Percentiles rank a stretch among this genome's conserved stretches.
phyloP scores from a whole-genome alignment of 2,888 invertebrate genomes.

The Ophioninae sp. region DNA sequence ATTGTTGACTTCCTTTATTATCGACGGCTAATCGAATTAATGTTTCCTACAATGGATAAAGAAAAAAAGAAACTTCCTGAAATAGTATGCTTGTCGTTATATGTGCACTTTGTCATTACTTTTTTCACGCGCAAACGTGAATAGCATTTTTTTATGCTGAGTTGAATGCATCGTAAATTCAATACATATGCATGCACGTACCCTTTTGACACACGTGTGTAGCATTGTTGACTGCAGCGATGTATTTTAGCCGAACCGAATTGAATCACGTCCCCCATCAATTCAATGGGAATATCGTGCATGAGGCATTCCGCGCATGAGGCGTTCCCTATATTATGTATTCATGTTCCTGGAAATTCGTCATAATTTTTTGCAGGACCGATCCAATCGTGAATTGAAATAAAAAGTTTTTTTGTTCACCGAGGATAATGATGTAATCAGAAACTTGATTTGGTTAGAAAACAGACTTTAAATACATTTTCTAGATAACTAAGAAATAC shows the following conservation, averaged over 20 bases:
- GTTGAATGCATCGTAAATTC: constrained; percentile 40
- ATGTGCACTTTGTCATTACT: neutral
- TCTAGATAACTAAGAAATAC: neutral
- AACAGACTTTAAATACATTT: neutral
- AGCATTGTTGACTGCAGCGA: constrained; percentile 38
- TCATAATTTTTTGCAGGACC: neutral
- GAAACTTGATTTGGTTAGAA: neutral
- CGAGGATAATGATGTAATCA: neutral
- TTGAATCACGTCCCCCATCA: constrained; percentile 42
- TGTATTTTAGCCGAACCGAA: constrained; percentile 39
- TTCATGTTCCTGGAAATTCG: neutral
- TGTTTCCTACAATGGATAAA: constrained; percentile 26
- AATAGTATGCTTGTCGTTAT: neutral
- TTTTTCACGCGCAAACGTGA: constrained; percentile 6
- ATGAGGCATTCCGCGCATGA: constrained; percentile 7
- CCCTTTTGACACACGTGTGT: constrained; percentile 35
- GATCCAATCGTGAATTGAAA: neutral
- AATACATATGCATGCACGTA: constrained; percentile 11
- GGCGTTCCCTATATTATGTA: neutral
- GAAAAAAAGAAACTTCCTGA: constrained; percentile 9
- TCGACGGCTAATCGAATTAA: constrained; percentile 34
- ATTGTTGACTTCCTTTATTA: neutral
- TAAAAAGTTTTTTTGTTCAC: neutral
- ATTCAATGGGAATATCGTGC: constrained; percentile 18
- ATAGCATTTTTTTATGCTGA: constrained; percentile 22